Evolutionary conservation across 2,888 invertebrate genomes (phyloP), one percentile per base, ranked within the genome.

Genomic region (Lepidocyrtoides sp.): DNA sequence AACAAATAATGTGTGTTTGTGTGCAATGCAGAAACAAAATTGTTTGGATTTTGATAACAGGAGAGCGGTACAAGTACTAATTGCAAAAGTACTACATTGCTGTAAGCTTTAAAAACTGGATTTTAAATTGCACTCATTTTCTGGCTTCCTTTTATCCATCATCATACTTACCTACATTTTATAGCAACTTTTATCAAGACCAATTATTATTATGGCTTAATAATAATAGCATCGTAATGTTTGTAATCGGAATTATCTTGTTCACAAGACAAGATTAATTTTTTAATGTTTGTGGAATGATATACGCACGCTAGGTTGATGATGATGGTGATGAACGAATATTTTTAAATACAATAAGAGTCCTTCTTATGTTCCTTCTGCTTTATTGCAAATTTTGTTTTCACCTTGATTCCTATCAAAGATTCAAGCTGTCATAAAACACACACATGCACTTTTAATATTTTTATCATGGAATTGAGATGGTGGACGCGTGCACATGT

Each of bases 121-220:
- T 86, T 86, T 79, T 75, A 75, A 86, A 86, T 75, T 86, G 77
- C 86, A 86, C 44, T 63, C 72, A 32, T 36, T 79, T 84, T 66
- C n/a, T 51, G 0, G 7, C 36, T 36, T 41, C 69, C 69, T 41
- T 10, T 57, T 17, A n/a, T 14, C 17, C 23, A 41, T 17, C 48
- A 75, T 75, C 69, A 44, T 44, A n/a, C 29, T 44, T 44, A 72
- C 72, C 51, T 20, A 79, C 77, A 51, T 51, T 51, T 51, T 51
- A 29, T n/a, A 12, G 1, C 29, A 29, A 41, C n/a, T 8, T 29
- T 32, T 32, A 79, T 51, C 66, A 66, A 32, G 32, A 23, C 75
- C 44, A 79, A 63, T 79, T 87, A 36, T 77, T 87, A 60, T 36
- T 17, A 63, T 26, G 14, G 12, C 32, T 48, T 63, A 60, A 44